These are phyloP conservation scores for Nicator chloris DNA, from an alignment of 2,113 vertebrate genomes.

Conservation along the genomic window DNA sequence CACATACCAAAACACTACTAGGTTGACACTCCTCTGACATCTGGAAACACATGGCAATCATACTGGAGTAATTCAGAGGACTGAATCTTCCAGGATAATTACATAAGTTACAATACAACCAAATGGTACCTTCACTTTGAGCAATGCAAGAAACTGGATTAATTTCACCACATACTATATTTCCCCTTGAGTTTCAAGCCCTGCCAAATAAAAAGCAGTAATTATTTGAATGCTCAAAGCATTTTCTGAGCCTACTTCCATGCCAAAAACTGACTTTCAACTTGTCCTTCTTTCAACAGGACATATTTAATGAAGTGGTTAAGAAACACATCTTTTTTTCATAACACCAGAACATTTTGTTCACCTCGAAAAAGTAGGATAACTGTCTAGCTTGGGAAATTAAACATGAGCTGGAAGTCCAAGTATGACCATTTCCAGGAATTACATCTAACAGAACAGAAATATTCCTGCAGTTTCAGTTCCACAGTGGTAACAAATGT, in stretches of 20 bases:
- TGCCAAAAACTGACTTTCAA: not conserved
- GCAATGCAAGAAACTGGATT: not conserved
- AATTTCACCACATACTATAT: not conserved
- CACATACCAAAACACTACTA: not conserved
- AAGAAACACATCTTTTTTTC: conserved; percentile 34
- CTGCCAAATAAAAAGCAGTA: not conserved
- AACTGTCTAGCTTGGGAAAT: not conserved
- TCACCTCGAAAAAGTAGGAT: not conserved
- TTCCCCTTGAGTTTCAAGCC: not conserved
- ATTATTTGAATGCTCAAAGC: conserved; percentile 8
- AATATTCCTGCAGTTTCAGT: not conserved
- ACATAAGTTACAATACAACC: not conserved
- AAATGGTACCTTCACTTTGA: not conserved
- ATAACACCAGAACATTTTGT: conserved; percentile 15
- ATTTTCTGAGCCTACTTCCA: not conserved
- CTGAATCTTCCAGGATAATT: not conserved
- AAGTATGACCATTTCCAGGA: not conserved
- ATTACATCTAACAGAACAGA: not conserved
- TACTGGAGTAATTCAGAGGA: not conserved
- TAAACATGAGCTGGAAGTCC: not conserved
- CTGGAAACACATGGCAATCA: not conserved
- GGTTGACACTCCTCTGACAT: not conserved
- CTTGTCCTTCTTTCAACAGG: conserved; percentile 21
- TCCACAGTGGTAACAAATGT: not conserved
- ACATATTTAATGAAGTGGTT: conserved; percentile 21